A percentile compares a stretch with the other conserved stretches of the same genome.
Evolutionary conservation across 1,140 invertebrate species (phyloP).

Genomic region (Intoshia linei): DNA sequence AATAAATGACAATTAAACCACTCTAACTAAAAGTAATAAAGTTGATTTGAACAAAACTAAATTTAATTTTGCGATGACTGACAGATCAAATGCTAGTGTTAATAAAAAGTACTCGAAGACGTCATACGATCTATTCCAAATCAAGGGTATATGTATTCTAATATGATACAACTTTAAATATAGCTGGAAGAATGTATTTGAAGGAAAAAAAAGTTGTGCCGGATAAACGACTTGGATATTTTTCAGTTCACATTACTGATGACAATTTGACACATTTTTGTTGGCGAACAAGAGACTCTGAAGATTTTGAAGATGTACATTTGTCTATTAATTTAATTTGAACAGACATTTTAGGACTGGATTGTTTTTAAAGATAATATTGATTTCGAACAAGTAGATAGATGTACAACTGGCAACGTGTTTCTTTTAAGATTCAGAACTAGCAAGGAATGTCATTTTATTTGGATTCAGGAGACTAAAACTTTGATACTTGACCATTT

Average conservation of each 20-base stretch:
- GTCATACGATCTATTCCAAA: too few relatives aligned
- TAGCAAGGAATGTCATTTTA: conserved; percentile 59
- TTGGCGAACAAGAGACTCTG: conserved; percentile 62
- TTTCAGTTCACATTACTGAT: conserved; percentile 67
- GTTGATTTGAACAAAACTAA: too few relatives aligned
- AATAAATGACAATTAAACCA: too few relatives aligned
- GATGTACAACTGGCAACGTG: conserved; percentile 74
- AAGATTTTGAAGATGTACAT: conserved; percentile 37
- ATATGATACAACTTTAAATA: too few relatives aligned
- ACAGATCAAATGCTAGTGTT: too few relatives aligned
- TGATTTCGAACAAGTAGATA: conserved; percentile 63
- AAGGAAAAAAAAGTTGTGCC: conserved; percentile 70
- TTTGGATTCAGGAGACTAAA: conserved; percentile 95
- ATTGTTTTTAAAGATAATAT: conserved; percentile 95
- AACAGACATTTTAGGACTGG: conserved; percentile 34
- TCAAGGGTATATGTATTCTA: too few relatives aligned
- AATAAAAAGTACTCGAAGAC: too few relatives aligned
- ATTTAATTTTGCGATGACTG: too few relatives aligned
- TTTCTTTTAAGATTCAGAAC: conserved; percentile 82
- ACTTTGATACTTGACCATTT: too few relatives aligned
- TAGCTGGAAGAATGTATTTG: conserved; percentile 80
- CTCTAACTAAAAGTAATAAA: too few relatives aligned
- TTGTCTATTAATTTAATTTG: not conserved
- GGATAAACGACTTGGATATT: conserved; percentile 61
- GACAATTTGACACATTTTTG: conserved; percentile 86